Evolutionary conservation across 2,113 vertebrate species (phyloP).

Genomic region (Psophia crepitans): DNA sequence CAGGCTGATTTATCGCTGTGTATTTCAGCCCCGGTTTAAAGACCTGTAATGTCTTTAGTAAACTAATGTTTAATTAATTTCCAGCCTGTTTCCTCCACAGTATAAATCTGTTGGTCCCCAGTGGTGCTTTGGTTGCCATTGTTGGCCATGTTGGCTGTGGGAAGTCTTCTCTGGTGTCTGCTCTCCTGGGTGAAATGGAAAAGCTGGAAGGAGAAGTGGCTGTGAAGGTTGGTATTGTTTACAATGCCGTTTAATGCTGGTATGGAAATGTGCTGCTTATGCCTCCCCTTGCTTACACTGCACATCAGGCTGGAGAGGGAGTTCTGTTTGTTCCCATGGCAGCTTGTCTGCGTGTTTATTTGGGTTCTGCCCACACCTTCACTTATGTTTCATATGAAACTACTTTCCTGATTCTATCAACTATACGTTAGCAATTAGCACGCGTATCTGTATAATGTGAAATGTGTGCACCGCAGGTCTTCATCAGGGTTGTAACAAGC

Average conservation of each 20-base stretch:
- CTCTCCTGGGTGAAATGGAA: slow-evolving; percentile 95
- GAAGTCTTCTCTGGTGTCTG: slow-evolving; percentile 91
- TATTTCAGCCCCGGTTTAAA: slow-evolving; percentile 23
- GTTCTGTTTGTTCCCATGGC: background rate
- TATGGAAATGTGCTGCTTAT: background rate
- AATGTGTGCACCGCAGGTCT: background rate
- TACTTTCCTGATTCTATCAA: background rate
- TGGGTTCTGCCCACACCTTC: background rate
- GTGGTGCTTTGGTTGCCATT: slow-evolving; percentile 88
- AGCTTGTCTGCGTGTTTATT: background rate
- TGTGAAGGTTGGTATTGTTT: slow-evolving; percentile 78
- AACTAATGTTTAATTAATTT: slow-evolving; percentile 61
- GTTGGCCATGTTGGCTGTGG: slow-evolving; percentile 96
- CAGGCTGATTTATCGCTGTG: background rate
- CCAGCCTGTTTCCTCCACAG: slow-evolving; percentile 71
- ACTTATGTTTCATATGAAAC: background rate
- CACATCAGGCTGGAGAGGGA: background rate
- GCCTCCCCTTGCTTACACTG: background rate
- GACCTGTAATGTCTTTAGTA: slow-evolving; percentile 12
- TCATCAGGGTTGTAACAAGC: background rate
- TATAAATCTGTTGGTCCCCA: slow-evolving; percentile 85
- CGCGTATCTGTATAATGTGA: background rate
- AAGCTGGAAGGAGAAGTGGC: slow-evolving; percentile 88
- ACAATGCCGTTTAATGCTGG: background rate
- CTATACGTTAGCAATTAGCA: background rate